Evolutionary conservation across 1,140 invertebrate species (phyloP).

Genomic region (Branchinecta lindahli): DNA sequence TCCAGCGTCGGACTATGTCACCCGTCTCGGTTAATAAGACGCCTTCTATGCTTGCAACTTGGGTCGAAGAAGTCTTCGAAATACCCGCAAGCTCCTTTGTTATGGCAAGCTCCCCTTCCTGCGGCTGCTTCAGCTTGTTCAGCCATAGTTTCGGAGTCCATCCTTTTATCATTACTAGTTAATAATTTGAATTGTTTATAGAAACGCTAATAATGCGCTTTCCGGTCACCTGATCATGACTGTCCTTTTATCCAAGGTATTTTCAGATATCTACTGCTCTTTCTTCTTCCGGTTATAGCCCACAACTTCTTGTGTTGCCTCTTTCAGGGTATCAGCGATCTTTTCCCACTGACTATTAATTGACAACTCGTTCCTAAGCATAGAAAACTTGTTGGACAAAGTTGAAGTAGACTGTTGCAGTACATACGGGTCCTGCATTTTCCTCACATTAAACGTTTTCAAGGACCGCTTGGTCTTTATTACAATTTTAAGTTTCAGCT

Average conservation of each 20-base stretch:
- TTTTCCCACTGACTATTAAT: slow-evolving; percentile 6
- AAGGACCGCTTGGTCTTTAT: background rate
- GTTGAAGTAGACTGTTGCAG: background rate
- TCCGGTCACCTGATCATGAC: background rate
- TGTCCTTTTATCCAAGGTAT: slow-evolving; percentile 5
- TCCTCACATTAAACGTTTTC: slow-evolving; percentile 1
- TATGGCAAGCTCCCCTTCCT: background rate
- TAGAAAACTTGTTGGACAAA: slow-evolving; percentile 6
- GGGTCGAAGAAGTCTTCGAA: slow-evolving; percentile 4
- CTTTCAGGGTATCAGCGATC: background rate
- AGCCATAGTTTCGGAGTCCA: background rate
- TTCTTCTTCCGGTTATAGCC: slow-evolving; percentile 1
- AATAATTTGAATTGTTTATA: background rate
- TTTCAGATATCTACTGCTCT: slow-evolving; percentile 2
- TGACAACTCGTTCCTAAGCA: slow-evolving; percentile 1
- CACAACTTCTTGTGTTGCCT: slow-evolving; percentile 4
- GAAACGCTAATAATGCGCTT: slow-evolving; percentile 1
- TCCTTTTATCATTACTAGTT: slow-evolving; percentile 5
- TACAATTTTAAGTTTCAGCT: no score
- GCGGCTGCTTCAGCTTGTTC: slow-evolving; percentile 3
- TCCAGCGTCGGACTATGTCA: slow-evolving; percentile 8
- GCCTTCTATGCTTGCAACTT: slow-evolving; percentile 1
- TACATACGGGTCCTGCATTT: slow-evolving; percentile 1
- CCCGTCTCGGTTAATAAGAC: slow-evolving; percentile 1
- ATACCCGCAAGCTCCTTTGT: slow-evolving; percentile 4